Evolutionary conservation across 1,140 invertebrate genomes (phyloP).

Genomic region (Hyles euphorbiae): DNA sequence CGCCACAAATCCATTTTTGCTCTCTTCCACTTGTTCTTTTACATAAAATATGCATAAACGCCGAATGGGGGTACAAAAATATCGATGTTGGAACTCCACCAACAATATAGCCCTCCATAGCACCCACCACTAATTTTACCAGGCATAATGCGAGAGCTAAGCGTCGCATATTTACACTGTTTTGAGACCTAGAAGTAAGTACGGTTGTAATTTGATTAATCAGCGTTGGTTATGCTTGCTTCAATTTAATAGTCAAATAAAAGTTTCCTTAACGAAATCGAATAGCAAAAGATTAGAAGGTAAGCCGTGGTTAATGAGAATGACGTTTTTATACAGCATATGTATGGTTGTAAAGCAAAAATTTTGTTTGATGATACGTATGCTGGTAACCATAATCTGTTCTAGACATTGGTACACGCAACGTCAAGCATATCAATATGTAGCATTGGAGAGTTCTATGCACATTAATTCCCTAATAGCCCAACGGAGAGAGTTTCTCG

Average conservation of each 20-base stretch:
- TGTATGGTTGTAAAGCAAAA: too few relatives aligned
- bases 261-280: not conserved
- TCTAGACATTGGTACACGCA: too few relatives aligned
- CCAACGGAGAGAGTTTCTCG: too few relatives aligned
- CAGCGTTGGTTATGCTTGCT: slow-evolving; percentile 1
- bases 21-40: not conserved
- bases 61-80: slow-evolving; percentile 2
- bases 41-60: not conserved
- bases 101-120: slow-evolving; percentile 9
- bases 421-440: too few relatives aligned
- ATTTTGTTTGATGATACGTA: too few relatives aligned
- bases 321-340: too few relatives aligned
- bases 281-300: not conserved
- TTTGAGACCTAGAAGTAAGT: not conserved
- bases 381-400: too few relatives aligned
- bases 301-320: too few relatives aligned
- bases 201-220: slow-evolving; percentile 2
- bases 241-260: slow-evolving; percentile 2
- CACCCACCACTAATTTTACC: slow-evolving; percentile 1
- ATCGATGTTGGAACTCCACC: slow-evolving; percentile 2
- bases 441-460: too few relatives aligned
- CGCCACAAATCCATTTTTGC: slow-evolving; percentile 11
- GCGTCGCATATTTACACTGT: not conserved
- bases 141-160: slow-evolving; percentile 1
- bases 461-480: too few relatives aligned